Evolutionary conservation across 2,888 invertebrate genomes (phyloP).

Genomic region (Tenthredo amoena): DNA sequence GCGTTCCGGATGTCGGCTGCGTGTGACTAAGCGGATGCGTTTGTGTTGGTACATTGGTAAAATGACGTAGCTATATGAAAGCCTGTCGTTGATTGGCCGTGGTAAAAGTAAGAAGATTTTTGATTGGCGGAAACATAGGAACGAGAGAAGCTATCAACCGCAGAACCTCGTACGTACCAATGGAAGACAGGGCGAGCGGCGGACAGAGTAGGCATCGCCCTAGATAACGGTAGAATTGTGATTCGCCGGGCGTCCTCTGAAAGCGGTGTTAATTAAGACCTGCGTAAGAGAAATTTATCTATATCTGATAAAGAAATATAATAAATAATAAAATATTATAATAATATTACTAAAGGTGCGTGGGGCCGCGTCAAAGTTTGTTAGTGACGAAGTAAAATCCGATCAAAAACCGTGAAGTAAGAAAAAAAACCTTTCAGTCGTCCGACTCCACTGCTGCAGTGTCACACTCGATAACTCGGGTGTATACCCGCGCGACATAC

Average conservation of each 20-base stretch:
- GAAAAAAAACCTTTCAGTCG: neutral
- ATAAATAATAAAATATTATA: neutral
- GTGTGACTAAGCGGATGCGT: conserved; percentile 50
- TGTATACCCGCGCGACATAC: conserved; percentile 16
- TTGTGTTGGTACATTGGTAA: conserved; percentile 11
- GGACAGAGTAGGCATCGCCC: conserved; percentile 74
- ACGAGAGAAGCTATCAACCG: conserved; percentile 29
- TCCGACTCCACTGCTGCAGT: conserved; percentile 20
- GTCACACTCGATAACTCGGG: conserved; percentile 41
- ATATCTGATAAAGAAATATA: neutral
- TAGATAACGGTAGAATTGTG: conserved; percentile 76
- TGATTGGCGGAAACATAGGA: neutral
- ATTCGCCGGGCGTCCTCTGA: conserved; percentile 53
- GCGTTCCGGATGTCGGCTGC: conserved; percentile 45
- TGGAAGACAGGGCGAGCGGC: conserved; percentile 59
- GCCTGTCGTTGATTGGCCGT: conserved; percentile 3
- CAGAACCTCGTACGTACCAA: conserved; percentile 36
- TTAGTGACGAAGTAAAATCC: neutral
- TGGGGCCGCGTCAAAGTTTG: neutral
- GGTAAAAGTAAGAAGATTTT: neutral
- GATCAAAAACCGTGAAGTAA: neutral
- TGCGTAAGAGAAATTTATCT: neutral
- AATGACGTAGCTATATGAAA: conserved; percentile 28
- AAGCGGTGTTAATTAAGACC: conserved; percentile 16
- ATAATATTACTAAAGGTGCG: neutral